These are phyloP conservation scores for Periophthalmus modestus DNA, from an alignment of 2,113 vertebrate genomes.

Conservation along the genomic window DNA sequence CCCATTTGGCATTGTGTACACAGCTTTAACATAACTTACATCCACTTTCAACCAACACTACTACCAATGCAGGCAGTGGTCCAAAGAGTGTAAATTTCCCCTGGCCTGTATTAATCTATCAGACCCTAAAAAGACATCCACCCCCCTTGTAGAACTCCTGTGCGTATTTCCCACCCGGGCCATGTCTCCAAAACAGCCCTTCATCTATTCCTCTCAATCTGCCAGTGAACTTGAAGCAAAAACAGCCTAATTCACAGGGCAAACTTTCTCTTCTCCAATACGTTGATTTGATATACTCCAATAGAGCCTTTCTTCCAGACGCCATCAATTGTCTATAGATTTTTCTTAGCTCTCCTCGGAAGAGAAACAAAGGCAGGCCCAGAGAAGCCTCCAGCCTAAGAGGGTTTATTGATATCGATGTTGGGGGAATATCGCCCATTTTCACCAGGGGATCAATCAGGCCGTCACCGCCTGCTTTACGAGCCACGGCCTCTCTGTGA, in stretches of 20 bases:
- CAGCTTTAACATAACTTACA: not conserved
- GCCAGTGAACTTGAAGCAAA: constrained; percentile 80
- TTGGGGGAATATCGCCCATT: constrained; percentile 79
- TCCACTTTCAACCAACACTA: constrained; percentile 2
- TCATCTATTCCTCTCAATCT: constrained; percentile 63
- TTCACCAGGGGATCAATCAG: constrained; percentile 81
- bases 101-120: constrained; percentile 18
- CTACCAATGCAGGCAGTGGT: not conserved
- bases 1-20: not conserved
- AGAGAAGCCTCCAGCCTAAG: constrained; percentile 76
- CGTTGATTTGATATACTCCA: constrained; percentile 82
- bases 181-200: constrained; percentile 42
- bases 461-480: constrained; percentile 73
- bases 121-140: constrained; percentile 37
- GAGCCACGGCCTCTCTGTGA: constrained; percentile 56
- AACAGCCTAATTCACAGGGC: constrained; percentile 78
- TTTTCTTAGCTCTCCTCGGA: constrained; percentile 78
- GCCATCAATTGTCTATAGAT: constrained; percentile 85
- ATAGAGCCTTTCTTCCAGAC: constrained; percentile 82
- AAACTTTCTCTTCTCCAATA: constrained; percentile 76
- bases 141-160: constrained; percentile 21
- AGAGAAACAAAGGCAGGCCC: constrained; percentile 81
- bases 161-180: constrained; percentile 36
- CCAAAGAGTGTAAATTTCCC: constrained; percentile 21
- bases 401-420: constrained; percentile 83